These are phyloP conservation scores for Salvelinus sp. DNA, from an alignment of 2,113 vertebrate species.

Conservation along the genomic window DNA sequence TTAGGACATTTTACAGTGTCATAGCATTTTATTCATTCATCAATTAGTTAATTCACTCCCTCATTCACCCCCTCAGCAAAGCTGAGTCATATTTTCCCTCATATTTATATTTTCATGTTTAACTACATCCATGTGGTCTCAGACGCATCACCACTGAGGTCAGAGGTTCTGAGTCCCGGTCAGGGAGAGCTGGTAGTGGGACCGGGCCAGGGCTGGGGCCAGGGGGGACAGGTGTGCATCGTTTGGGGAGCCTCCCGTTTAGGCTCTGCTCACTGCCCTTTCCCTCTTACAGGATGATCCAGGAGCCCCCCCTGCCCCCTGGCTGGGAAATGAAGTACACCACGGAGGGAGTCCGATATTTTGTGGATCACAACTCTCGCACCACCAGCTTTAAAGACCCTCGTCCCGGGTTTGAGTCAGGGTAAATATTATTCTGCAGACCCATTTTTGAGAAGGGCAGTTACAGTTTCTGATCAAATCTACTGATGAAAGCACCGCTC, in stretches of 20 bases:
- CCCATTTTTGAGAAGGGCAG: background rate
- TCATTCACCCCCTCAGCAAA: background rate
- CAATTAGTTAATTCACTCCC: background rate
- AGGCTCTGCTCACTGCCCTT: conserved; percentile 67
- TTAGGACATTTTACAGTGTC: no score
- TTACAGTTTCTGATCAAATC: background rate
- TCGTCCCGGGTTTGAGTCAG: conserved; percentile 92
- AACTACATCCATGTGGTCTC: conserved; percentile 1
- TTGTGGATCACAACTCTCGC: conserved; percentile 97
- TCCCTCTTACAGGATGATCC: conserved; percentile 89
- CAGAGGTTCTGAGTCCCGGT: background rate
- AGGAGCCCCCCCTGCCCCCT: conserved; percentile 93
- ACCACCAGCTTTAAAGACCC: conserved; percentile 99
- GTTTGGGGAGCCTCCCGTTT: conserved; percentile 30
- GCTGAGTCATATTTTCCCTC: background rate
- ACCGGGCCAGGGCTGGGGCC: conserved; percentile 1
- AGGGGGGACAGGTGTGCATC: conserved; percentile 28
- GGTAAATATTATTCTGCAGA: conserved; percentile 76
- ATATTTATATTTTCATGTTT: background rate
- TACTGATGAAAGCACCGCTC: background rate
- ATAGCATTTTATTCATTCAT: background rate
- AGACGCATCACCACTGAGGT: background rate
- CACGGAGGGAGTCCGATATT: conserved; percentile 94
- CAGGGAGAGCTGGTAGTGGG: conserved; percentile 12
- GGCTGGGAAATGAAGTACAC: conserved; percentile 99